phyloP scores from a whole-genome alignment of 2,888 invertebrate species.

The Scaptomyza caliginosa region DNA sequence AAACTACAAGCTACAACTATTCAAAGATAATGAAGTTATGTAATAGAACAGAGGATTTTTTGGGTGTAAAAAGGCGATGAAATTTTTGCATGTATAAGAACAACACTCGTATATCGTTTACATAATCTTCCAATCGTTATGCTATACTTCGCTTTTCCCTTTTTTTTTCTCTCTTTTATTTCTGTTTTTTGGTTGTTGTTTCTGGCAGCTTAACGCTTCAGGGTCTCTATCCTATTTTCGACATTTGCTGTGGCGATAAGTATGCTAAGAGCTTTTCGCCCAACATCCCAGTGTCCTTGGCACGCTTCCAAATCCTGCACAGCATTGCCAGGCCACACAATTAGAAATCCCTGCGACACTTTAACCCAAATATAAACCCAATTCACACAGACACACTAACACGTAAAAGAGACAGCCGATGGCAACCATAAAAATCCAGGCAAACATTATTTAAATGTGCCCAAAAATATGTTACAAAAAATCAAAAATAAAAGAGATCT shows the following conservation, averaged over 20 bases:
- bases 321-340: slow-evolving; percentile 43
- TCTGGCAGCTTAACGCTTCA: slow-evolving; percentile 25
- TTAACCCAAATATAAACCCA: slow-evolving; percentile 54
- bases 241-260: slow-evolving; percentile 45
- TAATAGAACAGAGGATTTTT: not conserved
- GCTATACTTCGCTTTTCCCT: slow-evolving; percentile 5
- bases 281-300: slow-evolving; percentile 42
- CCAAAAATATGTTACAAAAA: slow-evolving; percentile 61
- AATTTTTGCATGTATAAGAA: not conserved
- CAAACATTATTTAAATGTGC: slow-evolving; percentile 71
- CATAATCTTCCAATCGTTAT: slow-evolving; percentile 35
- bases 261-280: slow-evolving; percentile 45
- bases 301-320: slow-evolving; percentile 44
- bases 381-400: slow-evolving; percentile 23
- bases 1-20: no score
- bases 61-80: not conserved
- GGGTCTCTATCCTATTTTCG: slow-evolving; percentile 38
- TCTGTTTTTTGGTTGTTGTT: not conserved
- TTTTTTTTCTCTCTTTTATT: not conserved
- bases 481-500: slow-evolving; percentile 15
- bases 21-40: not conserved
- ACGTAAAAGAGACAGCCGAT: slow-evolving; percentile 29
- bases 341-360: slow-evolving; percentile 54
- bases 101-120: slow-evolving; percentile 13
- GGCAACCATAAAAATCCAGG: slow-evolving; percentile 59